These are phyloP conservation scores for Sternarchorhynchus goeldii DNA, from an alignment of 2,797 vertebrate species.

Conservation along the genomic window DNA sequence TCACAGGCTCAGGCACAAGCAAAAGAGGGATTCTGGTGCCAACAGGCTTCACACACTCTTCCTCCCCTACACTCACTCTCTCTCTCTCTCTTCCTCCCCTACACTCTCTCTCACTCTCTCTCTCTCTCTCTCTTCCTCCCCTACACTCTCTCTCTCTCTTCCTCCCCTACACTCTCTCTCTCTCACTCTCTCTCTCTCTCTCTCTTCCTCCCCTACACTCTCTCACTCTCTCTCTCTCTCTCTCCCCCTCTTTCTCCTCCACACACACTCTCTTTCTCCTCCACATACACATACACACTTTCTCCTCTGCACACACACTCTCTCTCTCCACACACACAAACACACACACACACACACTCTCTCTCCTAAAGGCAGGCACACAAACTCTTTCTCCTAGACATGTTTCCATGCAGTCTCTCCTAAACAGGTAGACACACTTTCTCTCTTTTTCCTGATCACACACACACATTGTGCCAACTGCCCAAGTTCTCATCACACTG, in stretches of 20 bases:
- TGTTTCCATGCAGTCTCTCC: too few species aligned
- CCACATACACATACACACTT: too few species aligned
- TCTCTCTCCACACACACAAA: neutral
- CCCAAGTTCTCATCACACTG: neutral
- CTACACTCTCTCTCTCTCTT: neutral
- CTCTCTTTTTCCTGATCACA: too few species aligned
- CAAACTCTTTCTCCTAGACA: too few species aligned
- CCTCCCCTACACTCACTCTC: neutral
- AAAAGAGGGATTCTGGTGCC: constrained; percentile 22
- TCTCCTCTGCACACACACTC: neutral
- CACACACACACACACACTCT: constrained; percentile 1
- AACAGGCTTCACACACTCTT: constrained; percentile 16
- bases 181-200: neutral
- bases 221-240: neutral
- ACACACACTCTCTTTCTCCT: too few species aligned
- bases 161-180: neutral
- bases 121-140: neutral
- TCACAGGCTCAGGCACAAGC: constrained; percentile 29
- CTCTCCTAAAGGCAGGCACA: too few species aligned
- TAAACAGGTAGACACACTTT: too few species aligned
- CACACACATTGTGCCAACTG: constrained; percentile 5
- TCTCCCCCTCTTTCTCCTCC: too few species aligned
- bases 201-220: neutral
- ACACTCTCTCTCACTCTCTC: neutral
- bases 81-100: neutral